phyloP scores from a whole-genome alignment of 2,113 vertebrate species.

The Accipiter cooperii region DNA sequence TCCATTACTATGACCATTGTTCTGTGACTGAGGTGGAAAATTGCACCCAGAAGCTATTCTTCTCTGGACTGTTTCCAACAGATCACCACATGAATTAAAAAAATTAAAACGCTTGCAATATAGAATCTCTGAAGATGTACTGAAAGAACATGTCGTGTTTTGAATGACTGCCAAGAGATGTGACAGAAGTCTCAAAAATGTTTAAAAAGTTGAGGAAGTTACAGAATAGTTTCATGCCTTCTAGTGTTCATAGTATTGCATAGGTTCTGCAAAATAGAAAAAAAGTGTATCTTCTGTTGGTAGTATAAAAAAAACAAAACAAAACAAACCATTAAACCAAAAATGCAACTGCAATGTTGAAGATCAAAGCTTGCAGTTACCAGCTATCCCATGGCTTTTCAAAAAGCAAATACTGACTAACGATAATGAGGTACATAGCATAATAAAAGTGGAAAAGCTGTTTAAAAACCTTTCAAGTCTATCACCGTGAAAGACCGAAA shows the following conservation, averaged over 20 bases:
- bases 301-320: neutral
- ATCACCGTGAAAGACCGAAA: neutral
- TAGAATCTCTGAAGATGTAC: neutral
- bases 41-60: neutral
- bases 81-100: neutral
- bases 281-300: neutral
- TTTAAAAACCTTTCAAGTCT: neutral
- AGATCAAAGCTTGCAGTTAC: neutral
- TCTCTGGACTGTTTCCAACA: neutral
- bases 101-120: neutral
- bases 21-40: neutral
- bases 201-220: neutral
- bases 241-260: neutral
- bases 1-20: neutral
- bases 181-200: neutral
- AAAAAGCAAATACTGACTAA: neutral
- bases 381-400: neutral
- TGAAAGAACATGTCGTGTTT: neutral
- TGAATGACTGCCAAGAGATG: neutral
- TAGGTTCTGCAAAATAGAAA: neutral
- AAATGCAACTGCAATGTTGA: neutral
- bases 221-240: neutral
- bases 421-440: neutral
- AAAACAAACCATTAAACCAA: neutral
- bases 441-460: neutral